A percentile compares a stretch with the other conserved stretches of the same genome.
phyloP scores from a whole-genome alignment of 2,888 invertebrate genomes.

The Cartodere bifasciata region DNA sequence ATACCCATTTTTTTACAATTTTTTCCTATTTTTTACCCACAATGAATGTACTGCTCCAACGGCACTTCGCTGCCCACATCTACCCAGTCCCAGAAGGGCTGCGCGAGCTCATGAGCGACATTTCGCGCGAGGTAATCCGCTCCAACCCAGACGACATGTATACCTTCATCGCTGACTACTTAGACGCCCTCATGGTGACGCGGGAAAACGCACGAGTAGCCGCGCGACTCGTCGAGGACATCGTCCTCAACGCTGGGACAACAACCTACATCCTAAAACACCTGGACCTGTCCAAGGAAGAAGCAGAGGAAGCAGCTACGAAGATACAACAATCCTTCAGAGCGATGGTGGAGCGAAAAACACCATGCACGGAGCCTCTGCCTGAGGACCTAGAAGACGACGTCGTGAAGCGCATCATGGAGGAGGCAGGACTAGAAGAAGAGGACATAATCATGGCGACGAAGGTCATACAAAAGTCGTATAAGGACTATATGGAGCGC shows the following conservation, averaged over 20 bases:
- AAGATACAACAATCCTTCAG: constrained; percentile 28
- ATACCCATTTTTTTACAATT: too few species aligned
- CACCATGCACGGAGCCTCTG: constrained; percentile 2
- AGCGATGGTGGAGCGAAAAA: constrained; percentile 17
- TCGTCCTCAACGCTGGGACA: constrained; percentile 28
- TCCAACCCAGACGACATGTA: constrained; percentile 50
- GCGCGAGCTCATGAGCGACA: constrained; percentile 56
- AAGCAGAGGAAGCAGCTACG: constrained; percentile 25
- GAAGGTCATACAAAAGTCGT: constrained; percentile 28
- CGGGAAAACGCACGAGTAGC: constrained; percentile 44
- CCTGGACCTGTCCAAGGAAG: constrained; percentile 26
- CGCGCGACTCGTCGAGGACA: constrained; percentile 28
- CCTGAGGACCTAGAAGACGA: constrained; percentile 15
- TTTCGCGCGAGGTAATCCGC: constrained; percentile 60
- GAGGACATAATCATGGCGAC: constrained; percentile 23
- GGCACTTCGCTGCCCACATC: constrained; percentile 37
- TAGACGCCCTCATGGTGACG: constrained; percentile 50
- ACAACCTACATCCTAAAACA: constrained; percentile 25
- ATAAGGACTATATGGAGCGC: constrained; percentile 22
- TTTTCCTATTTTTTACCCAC: too few species aligned
- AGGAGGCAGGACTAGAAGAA: constrained; percentile 18
- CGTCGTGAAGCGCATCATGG: constrained; percentile 22
- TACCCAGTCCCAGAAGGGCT: constrained; percentile 52
- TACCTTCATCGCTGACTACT: constrained; percentile 55
- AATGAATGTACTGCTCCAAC: constrained; percentile 30